phyloP scores from a whole-genome alignment of 2,113 vertebrate species.

The Anolis sagrei region DNA sequence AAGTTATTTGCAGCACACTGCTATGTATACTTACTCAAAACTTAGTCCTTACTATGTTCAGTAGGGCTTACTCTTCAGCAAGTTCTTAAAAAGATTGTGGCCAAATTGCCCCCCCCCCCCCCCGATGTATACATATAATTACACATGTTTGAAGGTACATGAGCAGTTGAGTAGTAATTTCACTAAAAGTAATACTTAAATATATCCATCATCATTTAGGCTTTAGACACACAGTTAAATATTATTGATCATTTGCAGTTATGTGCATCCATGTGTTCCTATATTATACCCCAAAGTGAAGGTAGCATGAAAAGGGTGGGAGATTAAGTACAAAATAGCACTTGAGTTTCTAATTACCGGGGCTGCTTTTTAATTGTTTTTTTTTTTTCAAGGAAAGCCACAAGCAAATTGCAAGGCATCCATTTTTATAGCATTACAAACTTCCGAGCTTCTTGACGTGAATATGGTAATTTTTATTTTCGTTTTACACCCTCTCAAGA shows the following conservation, averaged over 20 bases:
- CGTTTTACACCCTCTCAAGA: constrained; percentile 86
- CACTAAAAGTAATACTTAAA: constrained; percentile 79
- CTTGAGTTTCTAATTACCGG: constrained; percentile 80
- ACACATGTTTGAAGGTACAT: constrained; percentile 68
- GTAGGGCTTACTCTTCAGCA: too few relatives aligned
- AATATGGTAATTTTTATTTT: constrained; percentile 85
- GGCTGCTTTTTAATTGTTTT: constrained; percentile 17
- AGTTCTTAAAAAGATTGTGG: too few relatives aligned
- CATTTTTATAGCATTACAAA: constrained; percentile 83
- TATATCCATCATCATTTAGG: constrained; percentile 84
- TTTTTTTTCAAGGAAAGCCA: constrained; percentile 80
- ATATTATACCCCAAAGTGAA: constrained; percentile 78
- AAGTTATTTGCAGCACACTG: too few relatives aligned
- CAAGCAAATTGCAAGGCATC: constrained; percentile 84
- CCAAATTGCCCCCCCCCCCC: too few relatives aligned
- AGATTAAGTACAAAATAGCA: constrained; percentile 75
- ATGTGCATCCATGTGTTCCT: constrained; percentile 82
- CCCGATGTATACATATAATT: neutral
- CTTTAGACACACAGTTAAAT: constrained; percentile 83
- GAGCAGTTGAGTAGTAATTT: constrained; percentile 78
- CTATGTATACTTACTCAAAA: neutral
- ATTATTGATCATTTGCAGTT: constrained; percentile 85
- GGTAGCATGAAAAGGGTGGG: constrained; percentile 65
- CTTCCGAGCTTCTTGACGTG: constrained; percentile 82
- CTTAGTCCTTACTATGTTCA: neutral